phyloP scores from a whole-genome alignment of 2,797 vertebrate genomes.

The Eulemur mongoz region DNA sequence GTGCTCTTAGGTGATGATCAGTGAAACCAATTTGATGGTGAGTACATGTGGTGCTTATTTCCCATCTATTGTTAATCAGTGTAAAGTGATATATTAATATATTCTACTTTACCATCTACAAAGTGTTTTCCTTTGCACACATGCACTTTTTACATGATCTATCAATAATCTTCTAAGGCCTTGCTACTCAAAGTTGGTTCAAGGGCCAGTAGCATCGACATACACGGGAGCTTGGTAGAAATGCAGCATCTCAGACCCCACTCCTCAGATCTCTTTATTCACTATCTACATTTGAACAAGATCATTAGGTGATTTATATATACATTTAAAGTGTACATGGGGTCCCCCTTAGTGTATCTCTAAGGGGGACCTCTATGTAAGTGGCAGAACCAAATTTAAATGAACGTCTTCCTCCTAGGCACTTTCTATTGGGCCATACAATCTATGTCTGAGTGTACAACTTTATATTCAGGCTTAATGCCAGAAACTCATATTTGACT shows the following conservation, averaged over 20 bases:
- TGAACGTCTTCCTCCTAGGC: background rate
- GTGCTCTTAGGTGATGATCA: no score
- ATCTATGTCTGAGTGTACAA: background rate
- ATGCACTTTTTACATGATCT: background rate
- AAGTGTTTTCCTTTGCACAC: background rate
- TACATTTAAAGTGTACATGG: background rate
- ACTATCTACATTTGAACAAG: background rate
- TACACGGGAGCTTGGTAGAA: background rate
- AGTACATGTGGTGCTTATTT: no score
- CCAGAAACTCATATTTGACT: slow-evolving; percentile 46
- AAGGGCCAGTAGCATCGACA: background rate
- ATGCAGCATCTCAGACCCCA: background rate
- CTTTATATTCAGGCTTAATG: background rate
- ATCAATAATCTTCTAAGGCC: background rate
- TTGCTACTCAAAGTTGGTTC: background rate
- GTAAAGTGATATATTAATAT: background rate
- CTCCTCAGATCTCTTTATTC: background rate
- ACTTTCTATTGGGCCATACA: background rate
- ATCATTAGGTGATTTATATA: background rate
- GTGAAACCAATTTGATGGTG: no score
- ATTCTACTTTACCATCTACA: background rate
- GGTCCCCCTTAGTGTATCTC: background rate
- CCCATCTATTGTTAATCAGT: background rate
- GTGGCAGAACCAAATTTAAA: slow-evolving; percentile 30
- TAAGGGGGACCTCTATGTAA: slow-evolving; percentile 19